Percentiles rank a stretch among this genome's conserved stretches.
Evolutionary conservation across 2,888 invertebrate genomes (phyloP).

Genomic region (Melangyna quadrimaculata): DNA sequence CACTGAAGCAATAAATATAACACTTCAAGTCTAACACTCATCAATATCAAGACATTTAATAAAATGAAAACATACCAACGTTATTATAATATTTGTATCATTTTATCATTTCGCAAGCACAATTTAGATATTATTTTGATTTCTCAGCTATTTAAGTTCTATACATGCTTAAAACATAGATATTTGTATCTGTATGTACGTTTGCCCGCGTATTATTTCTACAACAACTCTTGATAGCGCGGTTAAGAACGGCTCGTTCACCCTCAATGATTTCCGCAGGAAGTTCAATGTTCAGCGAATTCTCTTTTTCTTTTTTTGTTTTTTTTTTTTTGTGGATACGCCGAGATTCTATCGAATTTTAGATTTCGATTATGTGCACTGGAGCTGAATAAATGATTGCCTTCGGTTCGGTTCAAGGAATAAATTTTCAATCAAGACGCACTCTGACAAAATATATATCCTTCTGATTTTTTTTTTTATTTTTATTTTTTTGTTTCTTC

Average conservation of each 20-base stretch:
- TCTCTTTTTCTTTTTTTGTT: neutral
- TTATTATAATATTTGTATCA: neutral
- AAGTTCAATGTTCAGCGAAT: conserved; percentile 60
- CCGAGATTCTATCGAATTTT: conserved; percentile 69
- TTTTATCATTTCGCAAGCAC: neutral
- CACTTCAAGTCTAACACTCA: neutral
- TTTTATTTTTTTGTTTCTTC: conserved; percentile 22
- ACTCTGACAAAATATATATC: conserved; percentile 59
- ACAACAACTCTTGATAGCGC: conserved; percentile 23
- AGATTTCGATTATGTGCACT: conserved; percentile 69
- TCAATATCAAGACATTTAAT: neutral
- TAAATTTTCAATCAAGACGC: conserved; percentile 71
- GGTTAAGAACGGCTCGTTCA: conserved; percentile 41
- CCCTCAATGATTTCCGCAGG: conserved; percentile 58
- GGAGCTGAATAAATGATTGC: conserved; percentile 70
- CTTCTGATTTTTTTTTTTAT: conserved; percentile 24
- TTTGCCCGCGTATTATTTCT: conserved; percentile 15
- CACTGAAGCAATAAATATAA: neutral
- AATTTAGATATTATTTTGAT: conserved; percentile 25
- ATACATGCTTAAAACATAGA: neutral
- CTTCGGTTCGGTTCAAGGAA: conserved; percentile 70
- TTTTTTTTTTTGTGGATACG: conserved; percentile 12
- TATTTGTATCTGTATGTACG: too few relatives aligned
- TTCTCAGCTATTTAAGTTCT: conserved; percentile 27
- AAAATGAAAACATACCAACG: neutral